Percentiles rank a stretch among this genome's conserved stretches.
Evolutionary conservation across 2,888 invertebrate genomes (phyloP).

Genomic region (Drosophila falleni): DNA sequence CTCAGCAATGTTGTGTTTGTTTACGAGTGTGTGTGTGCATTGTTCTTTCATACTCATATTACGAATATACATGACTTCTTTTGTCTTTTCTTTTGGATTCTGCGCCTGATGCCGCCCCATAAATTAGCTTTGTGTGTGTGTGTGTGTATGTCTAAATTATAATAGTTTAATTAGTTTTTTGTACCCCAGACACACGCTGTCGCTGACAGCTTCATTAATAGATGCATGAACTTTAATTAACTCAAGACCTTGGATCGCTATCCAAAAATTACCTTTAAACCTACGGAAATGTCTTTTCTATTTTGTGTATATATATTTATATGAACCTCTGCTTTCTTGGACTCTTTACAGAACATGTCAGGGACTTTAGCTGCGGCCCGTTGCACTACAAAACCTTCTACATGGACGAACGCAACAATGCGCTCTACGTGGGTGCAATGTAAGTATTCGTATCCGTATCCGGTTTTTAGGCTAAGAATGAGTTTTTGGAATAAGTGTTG

Average conservation of each 20-base stretch:
- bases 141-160: conserved; percentile 61
- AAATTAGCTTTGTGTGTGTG: conserved; percentile 61
- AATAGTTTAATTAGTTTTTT: conserved; percentile 79
- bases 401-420: conserved; percentile 94
- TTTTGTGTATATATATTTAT: conserved; percentile 15
- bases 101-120: conserved; percentile 53
- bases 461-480: background rate
- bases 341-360: conserved; percentile 93
- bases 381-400: conserved; percentile 96
- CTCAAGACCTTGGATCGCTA: conserved; percentile 22
- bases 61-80: conserved; percentile 30
- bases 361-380: conserved; percentile 95
- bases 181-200: conserved; percentile 48
- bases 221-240: conserved; percentile 73
- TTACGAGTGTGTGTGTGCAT: conserved; percentile 38
- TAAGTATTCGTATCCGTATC: conserved; percentile 87
- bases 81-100: conserved; percentile 25
- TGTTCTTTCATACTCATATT: conserved; percentile 23
- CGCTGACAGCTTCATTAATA: conserved; percentile 72
- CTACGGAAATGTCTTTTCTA: conserved; percentile 83
- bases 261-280: conserved; percentile 34
- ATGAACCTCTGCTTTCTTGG: conserved; percentile 22
- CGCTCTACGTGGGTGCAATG: conserved; percentile 97
- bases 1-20: conserved; percentile 39
- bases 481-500: conserved; percentile 22